phyloP scores from a whole-genome alignment of 2,113 vertebrate genomes.

The Petrocephalus zakoni region DNA sequence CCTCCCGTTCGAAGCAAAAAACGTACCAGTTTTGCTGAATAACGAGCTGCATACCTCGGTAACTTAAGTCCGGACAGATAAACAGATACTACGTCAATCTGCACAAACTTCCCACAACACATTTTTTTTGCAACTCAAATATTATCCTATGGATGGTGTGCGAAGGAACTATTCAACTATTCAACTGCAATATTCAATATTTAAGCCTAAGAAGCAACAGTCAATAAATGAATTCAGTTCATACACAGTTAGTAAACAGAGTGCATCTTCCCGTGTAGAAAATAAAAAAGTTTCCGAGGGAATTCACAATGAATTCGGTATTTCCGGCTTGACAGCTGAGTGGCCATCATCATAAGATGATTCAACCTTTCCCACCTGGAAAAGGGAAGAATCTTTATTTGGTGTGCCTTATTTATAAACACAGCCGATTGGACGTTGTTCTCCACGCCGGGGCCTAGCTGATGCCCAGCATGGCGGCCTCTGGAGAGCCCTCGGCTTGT shows the following conservation, averaged over 20 bases:
- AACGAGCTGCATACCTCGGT: conserved; percentile 49
- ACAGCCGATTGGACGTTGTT: background rate
- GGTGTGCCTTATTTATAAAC: background rate
- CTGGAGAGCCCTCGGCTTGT: background rate
- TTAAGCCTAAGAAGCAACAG: background rate
- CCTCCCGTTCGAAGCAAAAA: conserved; percentile 39
- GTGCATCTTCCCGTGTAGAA: background rate
- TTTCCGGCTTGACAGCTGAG: background rate
- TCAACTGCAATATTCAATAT: background rate
- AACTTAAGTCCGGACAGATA: conserved; percentile 33
- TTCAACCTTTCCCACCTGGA: background rate
- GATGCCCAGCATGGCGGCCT: background rate
- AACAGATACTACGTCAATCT: background rate
- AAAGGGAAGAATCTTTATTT: background rate
- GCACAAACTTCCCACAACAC: background rate
- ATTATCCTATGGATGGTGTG: background rate
- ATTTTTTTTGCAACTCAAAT: background rate
- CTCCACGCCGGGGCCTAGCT: background rate
- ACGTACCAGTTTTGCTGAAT: conserved; percentile 52
- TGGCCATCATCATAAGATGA: background rate
- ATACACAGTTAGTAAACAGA: background rate
- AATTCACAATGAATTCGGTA: background rate
- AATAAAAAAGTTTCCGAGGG: background rate
- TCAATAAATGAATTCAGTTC: background rate
- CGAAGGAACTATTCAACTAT: background rate